Conservation (phyloP, 2,888 invertebrate genomes). For the Caenorhabditis japonica region DNA sequence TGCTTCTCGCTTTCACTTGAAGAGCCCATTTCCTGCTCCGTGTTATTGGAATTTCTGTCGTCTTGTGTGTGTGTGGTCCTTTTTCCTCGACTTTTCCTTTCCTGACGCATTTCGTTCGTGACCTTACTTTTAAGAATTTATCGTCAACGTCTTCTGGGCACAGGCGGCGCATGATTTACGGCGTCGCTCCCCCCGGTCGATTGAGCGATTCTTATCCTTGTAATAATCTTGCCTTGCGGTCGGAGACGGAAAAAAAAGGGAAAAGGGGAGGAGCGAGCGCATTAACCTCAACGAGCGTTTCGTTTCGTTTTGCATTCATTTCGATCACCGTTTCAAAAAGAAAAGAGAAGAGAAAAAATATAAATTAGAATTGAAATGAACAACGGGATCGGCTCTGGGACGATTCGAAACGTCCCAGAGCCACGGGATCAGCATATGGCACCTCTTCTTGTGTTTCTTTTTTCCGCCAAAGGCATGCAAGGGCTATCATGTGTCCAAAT, state of each 20-base stretch:
- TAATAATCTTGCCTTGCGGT: constrained; percentile 38
- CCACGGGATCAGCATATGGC: no score
- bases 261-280: neutral
- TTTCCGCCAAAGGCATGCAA: constrained; percentile 9
- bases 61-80: constrained; percentile 40
- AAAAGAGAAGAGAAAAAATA: constrained; percentile 7
- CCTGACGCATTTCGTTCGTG: constrained; percentile 47
- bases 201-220: constrained; percentile 41
- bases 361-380: constrained; percentile 7
- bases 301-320: no score
- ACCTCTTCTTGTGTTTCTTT: no score
- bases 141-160: constrained; percentile 41
- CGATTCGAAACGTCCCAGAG: no score
- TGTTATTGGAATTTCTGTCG: constrained; percentile 50
- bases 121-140: constrained; percentile 51
- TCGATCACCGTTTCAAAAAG: constrained; percentile 31
- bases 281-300: constrained; percentile 25
- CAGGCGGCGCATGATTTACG: constrained; percentile 52
- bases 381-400: constrained; percentile 1
- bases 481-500: constrained; percentile 30
- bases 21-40: constrained; percentile 50
- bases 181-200: constrained; percentile 35
- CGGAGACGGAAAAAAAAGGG: constrained; percentile 9
- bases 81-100: constrained; percentile 8
- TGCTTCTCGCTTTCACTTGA: constrained; percentile 43